These are phyloP conservation scores for Heterodera carotae DNA, from an alignment of 1,140 invertebrate genomes.

Conservation along the genomic window DNA sequence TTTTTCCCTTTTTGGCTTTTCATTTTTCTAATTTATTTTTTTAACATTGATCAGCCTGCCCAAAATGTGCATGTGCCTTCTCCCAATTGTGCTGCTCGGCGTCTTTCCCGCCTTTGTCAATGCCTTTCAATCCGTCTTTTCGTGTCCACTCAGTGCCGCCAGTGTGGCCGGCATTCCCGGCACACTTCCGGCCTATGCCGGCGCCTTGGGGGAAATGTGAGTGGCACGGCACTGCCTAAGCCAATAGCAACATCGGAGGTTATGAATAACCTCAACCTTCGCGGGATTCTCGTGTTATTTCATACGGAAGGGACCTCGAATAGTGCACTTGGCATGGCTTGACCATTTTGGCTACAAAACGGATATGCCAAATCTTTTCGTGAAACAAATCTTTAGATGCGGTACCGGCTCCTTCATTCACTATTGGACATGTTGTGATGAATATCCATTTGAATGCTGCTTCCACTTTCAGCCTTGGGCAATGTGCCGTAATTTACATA, in stretches of 20 bases:
- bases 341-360: no score
- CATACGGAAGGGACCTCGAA: neutral
- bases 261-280: no score
- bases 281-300: no score
- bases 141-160: constrained; percentile 39
- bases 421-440: constrained; percentile 62
- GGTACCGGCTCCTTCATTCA: constrained; percentile 61
- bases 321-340: no score
- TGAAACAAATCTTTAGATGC: constrained; percentile 46
- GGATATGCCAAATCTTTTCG: no score
- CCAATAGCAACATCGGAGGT: no score
- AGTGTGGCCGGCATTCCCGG: constrained; percentile 35
- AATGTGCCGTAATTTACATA: constrained; percentile 45
- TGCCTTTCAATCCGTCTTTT: constrained; percentile 24
- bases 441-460: constrained; percentile 64
- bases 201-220: constrained; percentile 48
- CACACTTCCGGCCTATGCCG: constrained; percentile 41
- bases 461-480: constrained; percentile 64
- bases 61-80: neutral
- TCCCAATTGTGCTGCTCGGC: neutral
- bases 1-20: no score
- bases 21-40: no score
- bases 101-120: neutral
- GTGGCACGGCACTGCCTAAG: constrained; percentile 9
- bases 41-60: no score